A percentile compares a stretch with the other conserved stretches of the same genome.
phyloP scores from a whole-genome alignment of 2,888 invertebrate genomes.

The Osmoderma eremita region DNA sequence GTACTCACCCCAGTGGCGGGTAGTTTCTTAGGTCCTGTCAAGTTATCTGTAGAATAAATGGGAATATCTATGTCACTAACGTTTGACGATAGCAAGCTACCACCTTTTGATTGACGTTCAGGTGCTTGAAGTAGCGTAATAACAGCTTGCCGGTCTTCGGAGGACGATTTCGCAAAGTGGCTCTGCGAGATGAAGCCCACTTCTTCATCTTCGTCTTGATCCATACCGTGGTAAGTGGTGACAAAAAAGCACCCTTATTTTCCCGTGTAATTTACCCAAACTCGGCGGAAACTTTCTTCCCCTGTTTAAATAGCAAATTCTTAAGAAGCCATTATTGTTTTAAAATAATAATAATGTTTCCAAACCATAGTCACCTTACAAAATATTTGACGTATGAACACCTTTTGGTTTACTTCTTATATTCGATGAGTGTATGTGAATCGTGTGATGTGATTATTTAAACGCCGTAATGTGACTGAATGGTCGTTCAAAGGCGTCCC shows the following conservation, averaged over 20 bases:
- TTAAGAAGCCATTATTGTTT: too few relatives aligned
- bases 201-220: conserved; percentile 62
- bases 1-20: conserved; percentile 55
- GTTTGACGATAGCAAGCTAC: conserved; percentile 67
- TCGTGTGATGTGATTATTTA: conserved; percentile 27
- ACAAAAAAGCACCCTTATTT: conserved; percentile 8
- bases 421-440: background rate
- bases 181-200: conserved; percentile 69
- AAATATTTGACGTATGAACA: background rate
- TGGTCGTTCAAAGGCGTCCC: conserved; percentile 40
- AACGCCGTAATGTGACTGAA: conserved; percentile 28
- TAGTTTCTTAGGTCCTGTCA: conserved; percentile 54
- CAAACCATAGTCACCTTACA: background rate
- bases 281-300: background rate
- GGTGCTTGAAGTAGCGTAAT: conserved; percentile 64
- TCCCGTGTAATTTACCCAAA: conserved; percentile 4
- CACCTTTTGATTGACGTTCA: conserved; percentile 53
- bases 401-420: background rate
- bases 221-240: conserved; percentile 49
- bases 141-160: conserved; percentile 56
- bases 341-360: too few relatives aligned
- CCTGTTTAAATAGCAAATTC: conserved; percentile 1
- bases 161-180: conserved; percentile 64
- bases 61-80: conserved; percentile 69
- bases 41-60: conserved; percentile 64